Evolutionary conservation across 2,113 vertebrate species (phyloP).

Genomic region (Platysternon megacephalum): DNA sequence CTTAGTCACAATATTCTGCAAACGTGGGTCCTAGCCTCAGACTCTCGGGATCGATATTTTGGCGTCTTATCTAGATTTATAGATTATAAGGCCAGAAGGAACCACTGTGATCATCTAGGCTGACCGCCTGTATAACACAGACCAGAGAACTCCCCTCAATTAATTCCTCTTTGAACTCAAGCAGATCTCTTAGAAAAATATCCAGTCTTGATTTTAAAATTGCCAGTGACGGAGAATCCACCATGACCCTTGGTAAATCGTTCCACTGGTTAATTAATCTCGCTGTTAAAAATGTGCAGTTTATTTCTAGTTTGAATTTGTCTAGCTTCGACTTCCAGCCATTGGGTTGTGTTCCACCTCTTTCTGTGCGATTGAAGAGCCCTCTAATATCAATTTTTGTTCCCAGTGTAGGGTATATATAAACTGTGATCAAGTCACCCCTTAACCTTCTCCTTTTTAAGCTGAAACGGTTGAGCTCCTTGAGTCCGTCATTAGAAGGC

Average conservation of each 20-base stretch:
- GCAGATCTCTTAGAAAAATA: neutral
- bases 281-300: neutral
- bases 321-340: neutral
- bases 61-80: neutral
- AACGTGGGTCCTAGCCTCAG: accelerated
- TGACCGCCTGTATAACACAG: neutral
- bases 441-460: neutral
- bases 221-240: neutral
- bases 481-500: neutral
- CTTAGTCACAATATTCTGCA: accelerated
- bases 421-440: neutral
- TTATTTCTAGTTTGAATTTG: neutral
- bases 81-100: neutral
- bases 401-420: neutral
- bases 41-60: neutral
- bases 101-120: neutral
- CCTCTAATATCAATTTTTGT: neutral
- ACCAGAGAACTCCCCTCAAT: neutral
- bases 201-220: neutral
- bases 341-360: neutral
- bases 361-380: neutral
- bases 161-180: neutral
- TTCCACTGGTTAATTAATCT: neutral
- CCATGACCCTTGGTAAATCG: neutral
- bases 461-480: neutral